A percentile compares a stretch with the other conserved stretches of the same genome.
phyloP scores from a whole-genome alignment of 2,797 vertebrate species.

The Gouania willdenowi region DNA sequence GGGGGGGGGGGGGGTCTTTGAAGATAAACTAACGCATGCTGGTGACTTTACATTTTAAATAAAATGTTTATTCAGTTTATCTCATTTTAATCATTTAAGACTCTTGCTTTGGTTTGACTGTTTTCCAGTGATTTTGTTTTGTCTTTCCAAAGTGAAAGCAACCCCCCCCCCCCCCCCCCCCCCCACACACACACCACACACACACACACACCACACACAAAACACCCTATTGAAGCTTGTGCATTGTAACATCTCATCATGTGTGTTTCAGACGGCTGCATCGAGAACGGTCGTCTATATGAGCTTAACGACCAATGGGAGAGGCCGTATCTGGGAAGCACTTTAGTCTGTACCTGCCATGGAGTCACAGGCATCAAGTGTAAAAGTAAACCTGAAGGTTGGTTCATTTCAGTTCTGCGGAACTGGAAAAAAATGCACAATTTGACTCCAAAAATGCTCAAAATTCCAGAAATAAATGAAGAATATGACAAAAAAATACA shows the following conservation, averaged over 20 bases:
- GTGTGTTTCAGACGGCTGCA: constrained; percentile 80
- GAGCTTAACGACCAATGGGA: constrained; percentile 91
- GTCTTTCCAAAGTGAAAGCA: constrained; percentile 15
- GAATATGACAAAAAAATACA: no score
- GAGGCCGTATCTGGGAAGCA: constrained; percentile 83
- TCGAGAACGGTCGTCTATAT: constrained; percentile 83
- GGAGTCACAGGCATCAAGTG: constrained; percentile 91
- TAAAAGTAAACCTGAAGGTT: constrained; percentile 93
- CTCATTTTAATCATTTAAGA: constrained; percentile 1
- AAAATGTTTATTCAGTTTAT: constrained; percentile 15
- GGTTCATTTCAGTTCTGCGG: no score
- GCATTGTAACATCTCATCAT: no score
- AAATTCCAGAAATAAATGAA: no score
- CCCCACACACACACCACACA: no score
- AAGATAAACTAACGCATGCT: constrained; percentile 45
- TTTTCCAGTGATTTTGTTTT: constrained; percentile 28
- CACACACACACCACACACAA: no score
- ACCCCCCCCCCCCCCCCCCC: not conserved
- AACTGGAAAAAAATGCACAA: no score
- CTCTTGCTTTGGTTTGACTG: not conserved
- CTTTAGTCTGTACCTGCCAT: constrained; percentile 91
- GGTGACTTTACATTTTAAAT: constrained; percentile 19
- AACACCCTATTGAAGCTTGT: no score
- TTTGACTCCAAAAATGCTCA: no score
- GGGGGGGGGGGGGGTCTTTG: constrained; percentile 41